Evolutionary conservation across 2,113 vertebrate genomes (phyloP).

Genomic region (Stegostoma tigrinum): DNA sequence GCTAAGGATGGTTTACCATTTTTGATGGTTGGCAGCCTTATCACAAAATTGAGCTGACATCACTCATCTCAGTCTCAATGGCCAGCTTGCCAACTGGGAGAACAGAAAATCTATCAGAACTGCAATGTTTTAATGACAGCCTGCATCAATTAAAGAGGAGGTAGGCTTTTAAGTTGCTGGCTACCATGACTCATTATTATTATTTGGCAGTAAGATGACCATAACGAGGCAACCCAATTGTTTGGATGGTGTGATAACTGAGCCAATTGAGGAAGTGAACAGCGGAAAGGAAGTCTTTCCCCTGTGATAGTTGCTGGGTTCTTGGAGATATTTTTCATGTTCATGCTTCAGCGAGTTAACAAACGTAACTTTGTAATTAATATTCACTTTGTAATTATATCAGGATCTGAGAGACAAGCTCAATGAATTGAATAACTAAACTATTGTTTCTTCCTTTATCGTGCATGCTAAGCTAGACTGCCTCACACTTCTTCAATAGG

Average conservation of each 20-base stretch:
- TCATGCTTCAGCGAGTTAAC: too few species aligned
- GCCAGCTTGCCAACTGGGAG: not conserved
- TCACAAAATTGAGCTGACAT: not conserved
- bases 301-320: not conserved
- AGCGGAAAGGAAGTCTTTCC: not conserved
- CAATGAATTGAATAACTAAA: not conserved
- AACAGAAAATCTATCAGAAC: not conserved
- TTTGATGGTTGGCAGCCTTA: not conserved
- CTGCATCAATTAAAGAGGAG: not conserved
- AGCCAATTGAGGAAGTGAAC: not conserved
- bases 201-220: not conserved
- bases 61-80: not conserved
- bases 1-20: not conserved
- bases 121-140: not conserved
- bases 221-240: not conserved
- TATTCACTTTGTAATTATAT: not conserved
- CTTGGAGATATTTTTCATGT: not conserved
- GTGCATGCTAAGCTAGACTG: not conserved
- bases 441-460: not conserved
- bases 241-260: not conserved
- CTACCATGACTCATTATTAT: not conserved
- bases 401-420: not conserved
- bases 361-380: too few species aligned
- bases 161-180: not conserved
- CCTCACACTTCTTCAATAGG: not conserved